Conservation (phyloP, 2,797 vertebrate genomes). For the Limosa lapponica region DNA sequence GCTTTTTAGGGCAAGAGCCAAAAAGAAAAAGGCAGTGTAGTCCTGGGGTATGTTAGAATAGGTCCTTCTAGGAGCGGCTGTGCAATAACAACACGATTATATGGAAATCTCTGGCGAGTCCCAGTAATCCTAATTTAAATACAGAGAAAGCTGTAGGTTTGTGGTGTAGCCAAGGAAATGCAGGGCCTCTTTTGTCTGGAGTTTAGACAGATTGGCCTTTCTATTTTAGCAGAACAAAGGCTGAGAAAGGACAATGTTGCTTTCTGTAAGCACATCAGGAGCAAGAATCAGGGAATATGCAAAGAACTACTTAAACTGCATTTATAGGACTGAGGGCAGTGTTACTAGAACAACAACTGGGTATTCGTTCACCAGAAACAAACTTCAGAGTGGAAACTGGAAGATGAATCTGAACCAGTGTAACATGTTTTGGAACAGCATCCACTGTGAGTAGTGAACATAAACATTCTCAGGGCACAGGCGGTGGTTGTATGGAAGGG, state of each 20-base stretch:
- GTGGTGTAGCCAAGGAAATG: not conserved
- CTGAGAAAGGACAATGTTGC: not conserved
- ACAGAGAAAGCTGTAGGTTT: not conserved
- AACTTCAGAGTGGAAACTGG: not conserved
- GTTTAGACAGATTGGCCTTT: not conserved
- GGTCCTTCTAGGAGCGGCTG: not conserved
- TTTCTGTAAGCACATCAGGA: not conserved
- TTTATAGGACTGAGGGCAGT: not conserved
- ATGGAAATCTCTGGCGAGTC: not conserved
- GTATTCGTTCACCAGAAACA: not conserved
- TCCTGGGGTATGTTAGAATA: not conserved
- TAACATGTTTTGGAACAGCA: not conserved
- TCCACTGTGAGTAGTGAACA: not conserved
- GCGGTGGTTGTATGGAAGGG: not conserved
- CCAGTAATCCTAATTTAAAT: not conserved
- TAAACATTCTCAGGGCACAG: not conserved
- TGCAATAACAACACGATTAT: not conserved
- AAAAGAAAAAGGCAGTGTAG: not conserved
- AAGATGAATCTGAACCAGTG: not conserved
- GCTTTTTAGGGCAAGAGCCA: not conserved
- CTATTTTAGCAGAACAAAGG: not conserved
- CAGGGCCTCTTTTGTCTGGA: not conserved
- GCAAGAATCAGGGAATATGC: not conserved
- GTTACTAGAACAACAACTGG: not conserved
- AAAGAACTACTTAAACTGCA: not conserved